Base-by-base conservation (phyloP, 2,888 invertebrate genomes). In the Autographa gamma region DNA sequence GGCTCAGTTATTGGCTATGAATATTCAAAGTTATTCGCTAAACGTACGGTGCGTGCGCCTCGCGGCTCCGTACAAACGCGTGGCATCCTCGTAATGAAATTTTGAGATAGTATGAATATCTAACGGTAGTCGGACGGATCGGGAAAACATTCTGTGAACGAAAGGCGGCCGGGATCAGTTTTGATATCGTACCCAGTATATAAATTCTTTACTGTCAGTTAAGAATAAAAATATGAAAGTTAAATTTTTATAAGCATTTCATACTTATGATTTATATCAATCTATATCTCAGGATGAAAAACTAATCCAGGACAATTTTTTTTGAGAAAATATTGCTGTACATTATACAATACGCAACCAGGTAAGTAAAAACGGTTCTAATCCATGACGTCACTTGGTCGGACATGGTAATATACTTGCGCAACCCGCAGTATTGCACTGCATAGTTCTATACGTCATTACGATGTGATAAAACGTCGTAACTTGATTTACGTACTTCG, bases 401-500 rank as follows among this genome's bases (percentile, higher is more conserved):
- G 71, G 83, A 90, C 91, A 91, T 75, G 88, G 83, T 75, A 88
- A 86, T 89, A 90, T 91, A 90, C 91, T 91, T 81, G 81, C 80
- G 80, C 73, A 76, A 80, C 69, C 60, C 59, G 41, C 60, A 34
- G 69, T 67, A 73, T 66, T 71, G 66, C 66, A 68, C 63, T 72
- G 41, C 56, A 66, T 72, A 25, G 25, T 25, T 25, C 3, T 3
- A 1, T 25, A 75, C 77, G 75, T 74, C 71, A 66, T 18, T 48
- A 8, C n/a, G 48, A 65, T 67, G 62, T 68, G 67, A 71, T 63
- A 77, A 73, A 68, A 66, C 66, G 34, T 64, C 66, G 56, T 41
- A 65, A 58, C 43, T 75, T 14, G 67, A 74, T 70, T 63, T 72
- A 74, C 18, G 48, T 54, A 56, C 25, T 43, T 19, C 61, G 34